Percentiles rank a stretch among this genome's conserved stretches.
Conservation (phyloP, 2,113 vertebrate species). For the Brienomyrus brachyistius region DNA sequence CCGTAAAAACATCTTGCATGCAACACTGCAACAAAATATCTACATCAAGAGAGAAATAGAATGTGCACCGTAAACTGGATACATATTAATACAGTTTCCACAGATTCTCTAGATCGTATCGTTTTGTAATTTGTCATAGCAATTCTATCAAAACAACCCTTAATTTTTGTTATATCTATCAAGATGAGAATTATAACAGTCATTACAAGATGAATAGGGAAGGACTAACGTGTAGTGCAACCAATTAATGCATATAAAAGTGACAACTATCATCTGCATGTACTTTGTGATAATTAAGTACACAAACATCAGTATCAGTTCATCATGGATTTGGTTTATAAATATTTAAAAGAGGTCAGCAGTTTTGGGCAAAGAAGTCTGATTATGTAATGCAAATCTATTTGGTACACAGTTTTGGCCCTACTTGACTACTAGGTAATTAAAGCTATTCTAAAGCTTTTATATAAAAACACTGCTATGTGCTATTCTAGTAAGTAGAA, state of each 20-base stretch:
- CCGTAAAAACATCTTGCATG: neutral
- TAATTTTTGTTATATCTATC: neutral
- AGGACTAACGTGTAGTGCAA: neutral
- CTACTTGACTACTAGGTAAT: neutral
- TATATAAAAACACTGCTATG: neutral
- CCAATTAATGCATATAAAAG: neutral
- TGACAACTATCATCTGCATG: neutral
- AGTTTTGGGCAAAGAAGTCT: neutral
- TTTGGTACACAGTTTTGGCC: neutral
- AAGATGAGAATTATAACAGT: neutral
- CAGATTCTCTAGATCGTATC: neutral
- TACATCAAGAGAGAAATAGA: neutral
- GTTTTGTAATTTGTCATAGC: neutral
- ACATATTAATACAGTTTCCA: neutral
- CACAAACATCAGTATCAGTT: neutral
- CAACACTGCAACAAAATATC: neutral
- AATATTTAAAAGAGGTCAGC: neutral
- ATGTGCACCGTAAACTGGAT: neutral
- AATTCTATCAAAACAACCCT: neutral
- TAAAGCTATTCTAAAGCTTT: slow-evolving; percentile 1
- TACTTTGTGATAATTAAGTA: neutral
- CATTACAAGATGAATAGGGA: neutral
- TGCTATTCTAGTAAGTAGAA: neutral
- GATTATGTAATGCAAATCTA: neutral
- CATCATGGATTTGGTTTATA: neutral